Evolutionary conservation across 2,888 invertebrate species (phyloP).

Genomic region (Melanophora roralis): DNA sequence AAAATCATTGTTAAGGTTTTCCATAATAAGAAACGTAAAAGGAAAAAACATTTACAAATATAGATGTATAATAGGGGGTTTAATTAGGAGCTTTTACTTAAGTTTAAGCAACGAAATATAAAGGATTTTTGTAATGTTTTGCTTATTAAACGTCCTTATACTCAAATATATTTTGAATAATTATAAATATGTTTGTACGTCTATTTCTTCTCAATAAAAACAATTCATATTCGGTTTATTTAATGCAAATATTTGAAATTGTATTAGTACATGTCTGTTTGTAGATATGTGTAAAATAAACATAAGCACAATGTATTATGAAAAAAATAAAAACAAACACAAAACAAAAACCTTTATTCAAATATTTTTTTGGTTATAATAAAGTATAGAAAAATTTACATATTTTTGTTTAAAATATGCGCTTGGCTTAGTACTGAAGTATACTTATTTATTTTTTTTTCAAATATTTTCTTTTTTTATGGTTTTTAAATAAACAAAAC

Average conservation of each 20-base stretch:
- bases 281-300: slow-evolving; percentile 36
- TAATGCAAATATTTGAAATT: slow-evolving; percentile 43
- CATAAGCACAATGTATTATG: slow-evolving; percentile 44
- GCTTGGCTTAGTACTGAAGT: slow-evolving; percentile 42
- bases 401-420: slow-evolving; percentile 45
- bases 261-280: slow-evolving; percentile 19
- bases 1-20: slow-evolving; percentile 39
- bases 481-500: slow-evolving; percentile 36
- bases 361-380: not conserved
- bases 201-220: not conserved
- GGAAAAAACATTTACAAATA: not conserved
- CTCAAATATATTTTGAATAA: not conserved
- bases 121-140: no score
- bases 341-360: slow-evolving; percentile 2
- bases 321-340: slow-evolving; percentile 41
- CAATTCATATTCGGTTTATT: slow-evolving; percentile 23
- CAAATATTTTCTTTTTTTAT: not conserved
- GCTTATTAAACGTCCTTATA: no score
- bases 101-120: no score
- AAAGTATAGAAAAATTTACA: slow-evolving; percentile 42
- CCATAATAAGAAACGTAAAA: slow-evolving; percentile 17
- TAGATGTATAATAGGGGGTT: not conserved
- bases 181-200: not conserved
- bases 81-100: no score
- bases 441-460: slow-evolving; percentile 1